phyloP scores from a whole-genome alignment of 2,888 invertebrate species.

The Nymphalis polychloros region DNA sequence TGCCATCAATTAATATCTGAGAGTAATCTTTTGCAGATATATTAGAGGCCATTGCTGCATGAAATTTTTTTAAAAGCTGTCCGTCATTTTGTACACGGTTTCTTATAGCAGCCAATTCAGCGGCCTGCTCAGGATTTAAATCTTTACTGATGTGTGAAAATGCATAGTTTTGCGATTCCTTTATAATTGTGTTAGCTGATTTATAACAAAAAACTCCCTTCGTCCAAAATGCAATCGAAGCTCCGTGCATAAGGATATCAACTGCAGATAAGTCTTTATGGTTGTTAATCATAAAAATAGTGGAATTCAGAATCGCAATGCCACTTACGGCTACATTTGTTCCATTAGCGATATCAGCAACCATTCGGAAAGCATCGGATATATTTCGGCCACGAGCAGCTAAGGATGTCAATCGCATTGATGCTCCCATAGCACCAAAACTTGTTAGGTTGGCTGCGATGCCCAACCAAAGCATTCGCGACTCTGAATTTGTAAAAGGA shows the following conservation, averaged over 20 bases:
- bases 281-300: constrained; percentile 38
- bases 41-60: constrained; percentile 38
- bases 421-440: constrained; percentile 45
- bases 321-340: constrained; percentile 41
- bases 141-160: constrained; percentile 39
- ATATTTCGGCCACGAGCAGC: constrained; percentile 41
- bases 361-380: constrained; percentile 38
- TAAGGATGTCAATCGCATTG: constrained; percentile 43
- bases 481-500: constrained; percentile 40
- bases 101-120: constrained; percentile 34
- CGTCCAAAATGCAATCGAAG: constrained; percentile 44
- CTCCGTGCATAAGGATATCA: constrained; percentile 42
- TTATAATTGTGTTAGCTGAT: constrained; percentile 41
- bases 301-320: constrained; percentile 41
- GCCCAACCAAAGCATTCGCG: constrained; percentile 44
- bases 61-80: constrained; percentile 39
- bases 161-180: constrained; percentile 39
- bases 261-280: constrained; percentile 37
- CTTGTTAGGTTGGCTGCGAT: constrained; percentile 43
- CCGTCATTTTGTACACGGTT: constrained; percentile 40
- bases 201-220: constrained; percentile 42
- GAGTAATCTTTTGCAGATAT: constrained; percentile 39
- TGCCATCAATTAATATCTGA: constrained; percentile 39
- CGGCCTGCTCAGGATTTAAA: constrained; percentile 34
- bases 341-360: constrained; percentile 43